Evolutionary conservation across 2,888 invertebrate species (phyloP).

Genomic region (Drosophila peninsularis): DNA sequence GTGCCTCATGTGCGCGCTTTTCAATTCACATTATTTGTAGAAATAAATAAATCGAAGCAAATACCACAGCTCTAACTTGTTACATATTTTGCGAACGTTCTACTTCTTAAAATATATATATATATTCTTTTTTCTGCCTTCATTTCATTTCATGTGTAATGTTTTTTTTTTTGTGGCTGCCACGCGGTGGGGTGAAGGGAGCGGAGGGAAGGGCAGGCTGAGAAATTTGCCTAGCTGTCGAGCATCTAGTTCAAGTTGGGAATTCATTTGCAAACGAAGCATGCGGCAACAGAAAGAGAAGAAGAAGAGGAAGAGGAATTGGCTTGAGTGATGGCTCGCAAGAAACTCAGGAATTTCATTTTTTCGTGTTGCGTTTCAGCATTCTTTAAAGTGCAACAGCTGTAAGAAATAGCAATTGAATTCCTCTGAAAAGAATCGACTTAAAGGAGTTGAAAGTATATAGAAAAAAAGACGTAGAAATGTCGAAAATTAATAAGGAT

Average conservation of each 20-base stretch:
- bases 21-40: conserved; percentile 50
- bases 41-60: conserved; percentile 43
- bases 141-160: conserved; percentile 31
- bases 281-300: conserved; percentile 25
- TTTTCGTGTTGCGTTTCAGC: conserved; percentile 10
- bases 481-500: background rate
- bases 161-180: conserved; percentile 8
- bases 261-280: conserved; percentile 59
- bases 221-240: conserved; percentile 59
- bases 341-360: conserved; percentile 51
- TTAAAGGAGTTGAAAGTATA: background rate
- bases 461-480: background rate
- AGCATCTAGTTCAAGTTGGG: conserved; percentile 44
- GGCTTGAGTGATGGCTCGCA: conserved; percentile 65
- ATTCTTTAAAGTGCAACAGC: conserved; percentile 22
- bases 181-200: background rate
- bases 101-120: background rate
- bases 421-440: background rate
- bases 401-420: background rate
- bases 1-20: conserved; percentile 39
- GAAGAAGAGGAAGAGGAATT: conserved; percentile 11
- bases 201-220: conserved; percentile 4
- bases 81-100: conserved; percentile 41
- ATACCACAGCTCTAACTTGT: conserved; percentile 37
- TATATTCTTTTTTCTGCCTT: conserved; percentile 8